phyloP scores from a whole-genome alignment of 2,113 vertebrate genomes.

The Vidua chalybeata region DNA sequence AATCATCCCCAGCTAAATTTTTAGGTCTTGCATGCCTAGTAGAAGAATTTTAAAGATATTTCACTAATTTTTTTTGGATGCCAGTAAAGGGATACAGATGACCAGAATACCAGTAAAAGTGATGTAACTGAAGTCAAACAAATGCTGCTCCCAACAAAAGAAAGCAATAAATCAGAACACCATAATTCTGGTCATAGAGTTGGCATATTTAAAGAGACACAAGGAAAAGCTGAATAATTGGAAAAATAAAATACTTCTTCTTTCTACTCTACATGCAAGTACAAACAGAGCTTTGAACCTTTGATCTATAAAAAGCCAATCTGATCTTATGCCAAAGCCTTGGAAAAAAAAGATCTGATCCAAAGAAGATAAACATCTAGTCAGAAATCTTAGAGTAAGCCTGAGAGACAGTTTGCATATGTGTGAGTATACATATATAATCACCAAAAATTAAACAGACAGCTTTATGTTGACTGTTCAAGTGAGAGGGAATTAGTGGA shows the following conservation, averaged over 20 bases:
- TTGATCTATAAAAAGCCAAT: neutral
- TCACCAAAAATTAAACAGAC: neutral
- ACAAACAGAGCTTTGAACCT: neutral
- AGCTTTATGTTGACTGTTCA: neutral
- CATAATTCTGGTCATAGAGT: neutral
- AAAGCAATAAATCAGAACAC: neutral
- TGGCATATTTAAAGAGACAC: neutral
- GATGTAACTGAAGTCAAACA: neutral
- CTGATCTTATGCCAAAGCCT: neutral
- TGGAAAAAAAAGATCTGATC: neutral
- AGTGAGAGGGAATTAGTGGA: neutral
- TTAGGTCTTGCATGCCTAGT: neutral
- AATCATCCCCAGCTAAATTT: neutral
- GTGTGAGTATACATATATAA: neutral
- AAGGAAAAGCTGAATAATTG: neutral
- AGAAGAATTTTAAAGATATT: neutral
- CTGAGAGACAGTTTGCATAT: neutral
- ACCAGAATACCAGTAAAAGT: neutral
- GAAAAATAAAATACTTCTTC: neutral
- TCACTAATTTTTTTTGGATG: neutral
- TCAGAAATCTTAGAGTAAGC: neutral
- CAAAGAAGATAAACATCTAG: neutral
- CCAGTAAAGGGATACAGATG: neutral
- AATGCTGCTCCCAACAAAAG: neutral
- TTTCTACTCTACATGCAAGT: neutral